A percentile compares a stretch with the other conserved stretches of the same genome.
Conservation (phyloP, 2,113 vertebrate genomes). For the Chaetura pelagica region DNA sequence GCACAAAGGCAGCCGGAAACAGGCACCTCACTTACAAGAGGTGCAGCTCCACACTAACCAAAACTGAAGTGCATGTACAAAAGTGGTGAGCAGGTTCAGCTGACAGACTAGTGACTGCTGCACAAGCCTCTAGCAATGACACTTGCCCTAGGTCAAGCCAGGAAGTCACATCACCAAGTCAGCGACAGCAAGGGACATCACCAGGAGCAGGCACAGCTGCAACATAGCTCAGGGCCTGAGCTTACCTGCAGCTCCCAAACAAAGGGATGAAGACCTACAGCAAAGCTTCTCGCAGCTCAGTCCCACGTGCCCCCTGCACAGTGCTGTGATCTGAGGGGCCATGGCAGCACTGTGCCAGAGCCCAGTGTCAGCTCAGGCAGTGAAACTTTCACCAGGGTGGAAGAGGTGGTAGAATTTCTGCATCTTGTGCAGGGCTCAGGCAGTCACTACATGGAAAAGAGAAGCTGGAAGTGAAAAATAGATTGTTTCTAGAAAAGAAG, state of each 20-base stretch:
- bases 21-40: neutral
- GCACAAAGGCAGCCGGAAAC: neutral
- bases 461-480: neutral
- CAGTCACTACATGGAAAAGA: neutral
- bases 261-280: neutral
- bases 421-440: neutral
- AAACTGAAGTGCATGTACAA: fast-evolving
- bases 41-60: neutral
- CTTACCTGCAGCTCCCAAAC: neutral
- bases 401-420: neutral
- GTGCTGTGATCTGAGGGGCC: neutral
- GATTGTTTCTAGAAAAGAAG: neutral
- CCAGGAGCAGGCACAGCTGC: neutral
- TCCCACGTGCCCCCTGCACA: no score
- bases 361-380: fast-evolving
- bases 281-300: neutral
- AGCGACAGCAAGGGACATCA: neutral
- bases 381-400: neutral
- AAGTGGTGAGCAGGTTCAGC: neutral
- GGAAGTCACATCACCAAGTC: neutral
- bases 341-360: neutral
- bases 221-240: fast-evolving
- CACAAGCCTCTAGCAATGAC: neutral
- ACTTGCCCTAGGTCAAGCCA: neutral
- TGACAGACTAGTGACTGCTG: neutral